Evolutionary conservation across 2,888 invertebrate genomes (phyloP), one percentile per base, ranked within the genome.

Genomic region (Eulithis prunata): DNA sequence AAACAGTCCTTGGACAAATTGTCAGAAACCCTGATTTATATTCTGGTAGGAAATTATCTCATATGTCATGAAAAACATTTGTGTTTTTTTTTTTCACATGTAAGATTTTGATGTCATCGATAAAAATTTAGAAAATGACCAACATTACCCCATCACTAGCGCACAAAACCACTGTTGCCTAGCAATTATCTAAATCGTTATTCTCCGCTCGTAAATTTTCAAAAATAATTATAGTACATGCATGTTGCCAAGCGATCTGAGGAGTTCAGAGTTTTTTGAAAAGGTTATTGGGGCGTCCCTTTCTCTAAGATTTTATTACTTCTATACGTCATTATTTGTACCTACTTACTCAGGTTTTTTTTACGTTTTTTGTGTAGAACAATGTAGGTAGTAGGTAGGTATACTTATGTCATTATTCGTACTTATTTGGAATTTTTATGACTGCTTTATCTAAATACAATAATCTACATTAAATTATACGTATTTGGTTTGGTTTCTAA

Each of bases 131-230:
- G 58, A 57, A n/a, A 45, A 11, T 11, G 36, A 61, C 62, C 60
- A 55, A 59, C 45, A 56, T 5, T 11, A 46, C 62, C 72, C 70
- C 71, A 63, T 67, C 73, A 52, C 71, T 73, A 66, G n/a, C 38
- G n/a, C 21, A 56, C 38, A 56, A 55, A 71, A 60, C 51, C 43
- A 53, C 67, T 67, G 73, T 71, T 73, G 71, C 68, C 45, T 61
- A 64, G 69, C 66, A 73, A 70, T 73, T 68, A 71, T 49, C 57
- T 55, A 60, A 65, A 63, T 66, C 41, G 59, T 65, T 64, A 66
- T 66, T 66, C 21, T 60, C 59, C 2, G 56, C 57, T 64, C 69
- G 57, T 70, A 68, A 66, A 69, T 62, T 62, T 53, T 67, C 57
- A 64, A 14, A 64, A 57, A 54, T 64, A 64, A 68, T 68, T 68